These are phyloP conservation scores for Grammomys surdaster DNA, from an alignment of 2,113 vertebrate species.

Conservation along the genomic window DNA sequence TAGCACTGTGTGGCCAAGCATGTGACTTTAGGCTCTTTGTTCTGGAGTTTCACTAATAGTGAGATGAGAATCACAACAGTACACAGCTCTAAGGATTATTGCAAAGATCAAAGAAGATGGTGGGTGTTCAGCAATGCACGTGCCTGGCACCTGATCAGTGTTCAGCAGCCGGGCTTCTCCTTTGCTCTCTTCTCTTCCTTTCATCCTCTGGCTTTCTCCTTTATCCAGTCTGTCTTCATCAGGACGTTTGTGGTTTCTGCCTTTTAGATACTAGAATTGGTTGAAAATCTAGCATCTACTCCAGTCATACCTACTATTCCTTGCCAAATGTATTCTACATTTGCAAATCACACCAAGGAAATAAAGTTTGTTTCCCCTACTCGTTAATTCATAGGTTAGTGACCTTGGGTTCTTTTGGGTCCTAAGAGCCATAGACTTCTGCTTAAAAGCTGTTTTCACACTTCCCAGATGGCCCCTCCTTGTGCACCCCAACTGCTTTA, in stretches of 20 bases:
- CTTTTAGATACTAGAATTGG: not conserved
- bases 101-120: not conserved
- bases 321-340: not conserved
- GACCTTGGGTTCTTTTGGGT: not conserved
- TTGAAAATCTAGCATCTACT: slow-evolving; percentile 14
- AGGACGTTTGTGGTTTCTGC: not conserved
- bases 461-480: not conserved
- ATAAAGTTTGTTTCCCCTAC: not conserved
- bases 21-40: not conserved
- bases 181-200: not conserved
- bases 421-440: not conserved
- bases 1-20: not conserved
- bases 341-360: not conserved
- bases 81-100: not conserved
- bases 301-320: not conserved
- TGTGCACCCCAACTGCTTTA: not conserved
- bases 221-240: not conserved
- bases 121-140: not conserved
- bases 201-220: not conserved
- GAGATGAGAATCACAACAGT: slow-evolving; percentile 39
- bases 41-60: slow-evolving; percentile 9
- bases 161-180: not conserved
- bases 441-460: not conserved
- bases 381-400: not conserved
- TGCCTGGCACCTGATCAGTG: not conserved